Conservation (phyloP, 1,140 invertebrate species). For the Tetramorium parvispinum region DNA sequence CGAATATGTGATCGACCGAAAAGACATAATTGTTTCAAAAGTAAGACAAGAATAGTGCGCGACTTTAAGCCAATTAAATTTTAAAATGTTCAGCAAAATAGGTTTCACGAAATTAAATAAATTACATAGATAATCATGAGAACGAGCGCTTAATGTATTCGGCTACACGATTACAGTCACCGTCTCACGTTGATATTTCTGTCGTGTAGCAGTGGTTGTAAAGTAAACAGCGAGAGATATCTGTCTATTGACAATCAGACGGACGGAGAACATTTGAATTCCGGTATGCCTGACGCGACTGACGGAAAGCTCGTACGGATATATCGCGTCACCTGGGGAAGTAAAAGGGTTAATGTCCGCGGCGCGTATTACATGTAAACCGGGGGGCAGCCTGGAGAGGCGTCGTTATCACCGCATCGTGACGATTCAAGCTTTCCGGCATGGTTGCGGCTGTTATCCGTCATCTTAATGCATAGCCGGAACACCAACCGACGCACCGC, state of each 20-base stretch:
- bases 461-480: slow-evolving; percentile 82
- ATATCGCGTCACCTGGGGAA: slow-evolving; percentile 1
- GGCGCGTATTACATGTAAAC: slow-evolving; percentile 40
- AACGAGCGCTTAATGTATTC: background rate
- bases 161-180: background rate
- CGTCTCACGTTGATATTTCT: background rate
- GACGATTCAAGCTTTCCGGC: slow-evolving; percentile 74
- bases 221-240: background rate
- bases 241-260: no score
- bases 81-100: background rate
- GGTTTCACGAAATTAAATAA: no score
- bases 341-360: slow-evolving; percentile 52
- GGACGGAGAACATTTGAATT: background rate
- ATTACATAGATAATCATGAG: background rate
- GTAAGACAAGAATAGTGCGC: background rate
- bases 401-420: slow-evolving; percentile 77
- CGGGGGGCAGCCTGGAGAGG: slow-evolving; percentile 50
- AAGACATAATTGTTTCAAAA: background rate
- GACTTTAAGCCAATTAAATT: background rate
- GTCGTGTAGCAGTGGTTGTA: background rate
- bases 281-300: background rate
- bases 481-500: slow-evolving; percentile 74
- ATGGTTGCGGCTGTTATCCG: slow-evolving; percentile 79
- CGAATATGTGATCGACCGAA: background rate
- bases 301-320: background rate